These are phyloP conservation scores for Lingula anatina DNA, from an alignment of 2,888 invertebrate genomes.

Conservation along the genomic window DNA sequence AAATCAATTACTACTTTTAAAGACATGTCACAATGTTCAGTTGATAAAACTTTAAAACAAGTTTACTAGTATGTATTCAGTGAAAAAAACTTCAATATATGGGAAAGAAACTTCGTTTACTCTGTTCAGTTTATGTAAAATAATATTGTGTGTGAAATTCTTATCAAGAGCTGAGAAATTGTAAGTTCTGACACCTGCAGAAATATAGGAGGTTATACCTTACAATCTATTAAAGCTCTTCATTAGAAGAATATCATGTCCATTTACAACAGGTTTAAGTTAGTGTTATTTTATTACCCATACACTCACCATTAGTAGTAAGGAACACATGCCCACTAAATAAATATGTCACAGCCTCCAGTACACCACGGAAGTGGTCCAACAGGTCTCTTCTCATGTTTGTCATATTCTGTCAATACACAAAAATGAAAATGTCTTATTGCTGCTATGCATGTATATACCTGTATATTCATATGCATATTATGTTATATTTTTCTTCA, in stretches of 20 bases:
- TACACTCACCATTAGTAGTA: slow-evolving; percentile 21
- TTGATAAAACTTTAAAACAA: too few species aligned
- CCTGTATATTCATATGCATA: not conserved
- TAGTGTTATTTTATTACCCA: not conserved
- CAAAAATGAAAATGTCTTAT: not conserved
- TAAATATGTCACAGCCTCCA: slow-evolving; percentile 30
- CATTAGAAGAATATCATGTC: not conserved
- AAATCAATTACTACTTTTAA: too few species aligned
- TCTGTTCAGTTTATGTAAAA: too few species aligned
- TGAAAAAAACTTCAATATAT: too few species aligned
- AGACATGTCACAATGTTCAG: too few species aligned
- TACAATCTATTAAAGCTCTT: not conserved
- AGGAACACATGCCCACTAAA: slow-evolving; percentile 26
- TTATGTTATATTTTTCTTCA: not conserved
- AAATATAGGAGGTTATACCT: not conserved
- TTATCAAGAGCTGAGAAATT: too few species aligned
- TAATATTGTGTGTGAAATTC: too few species aligned
- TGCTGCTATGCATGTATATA: not conserved
- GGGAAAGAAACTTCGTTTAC: too few species aligned
- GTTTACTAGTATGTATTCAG: too few species aligned
- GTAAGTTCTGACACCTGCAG: not conserved
- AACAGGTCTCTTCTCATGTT: slow-evolving; percentile 15
- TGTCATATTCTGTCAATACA: not conserved
- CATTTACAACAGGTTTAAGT: not conserved
- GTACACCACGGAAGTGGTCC: slow-evolving; percentile 18